Conservation (phyloP, 2,113 vertebrate species). For the Bos indicus region DNA sequence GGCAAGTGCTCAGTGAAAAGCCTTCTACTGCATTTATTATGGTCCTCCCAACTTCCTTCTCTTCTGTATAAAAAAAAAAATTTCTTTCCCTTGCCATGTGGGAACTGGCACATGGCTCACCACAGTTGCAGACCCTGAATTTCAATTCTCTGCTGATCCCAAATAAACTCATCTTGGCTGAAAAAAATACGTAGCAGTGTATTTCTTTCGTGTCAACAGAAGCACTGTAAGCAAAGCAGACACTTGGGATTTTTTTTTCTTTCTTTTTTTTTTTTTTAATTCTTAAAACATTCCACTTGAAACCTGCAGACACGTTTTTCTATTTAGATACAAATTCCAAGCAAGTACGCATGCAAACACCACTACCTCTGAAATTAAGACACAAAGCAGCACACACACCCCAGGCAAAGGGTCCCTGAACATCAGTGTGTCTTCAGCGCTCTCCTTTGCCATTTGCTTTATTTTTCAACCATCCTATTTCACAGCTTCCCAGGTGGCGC, state of each 20-base stretch:
- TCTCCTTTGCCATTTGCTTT: not conserved
- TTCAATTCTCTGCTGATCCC: not conserved
- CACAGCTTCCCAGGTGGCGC: not conserved
- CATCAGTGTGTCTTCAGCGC: not conserved
- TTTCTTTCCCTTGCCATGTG: not conserved
- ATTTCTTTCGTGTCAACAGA: not conserved
- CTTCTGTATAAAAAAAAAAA: not conserved
- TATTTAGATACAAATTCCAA: not conserved
- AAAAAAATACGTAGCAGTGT: not conserved
- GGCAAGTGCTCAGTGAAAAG: not conserved
- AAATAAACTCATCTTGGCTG: not conserved
- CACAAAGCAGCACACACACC: not conserved
- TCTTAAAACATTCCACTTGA: not conserved
- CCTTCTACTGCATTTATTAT: not conserved
- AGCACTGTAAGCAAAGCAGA: not conserved
- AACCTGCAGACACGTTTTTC: not conserved
- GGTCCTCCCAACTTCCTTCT: not conserved
- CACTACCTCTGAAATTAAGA: not conserved
- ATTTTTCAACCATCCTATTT: not conserved
- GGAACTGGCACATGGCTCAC: not conserved
- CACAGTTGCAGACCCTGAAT: not conserved
- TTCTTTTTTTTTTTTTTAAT: not conserved
- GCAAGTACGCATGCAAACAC: not conserved
- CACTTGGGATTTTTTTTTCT: not conserved
- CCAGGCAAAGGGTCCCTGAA: not conserved